A percentile compares a stretch with the other conserved stretches of the same genome.
These are phyloP conservation scores for Prosopocoilus inquinatus DNA, from an alignment of 2,888 invertebrate species.

Conservation along the genomic window DNA sequence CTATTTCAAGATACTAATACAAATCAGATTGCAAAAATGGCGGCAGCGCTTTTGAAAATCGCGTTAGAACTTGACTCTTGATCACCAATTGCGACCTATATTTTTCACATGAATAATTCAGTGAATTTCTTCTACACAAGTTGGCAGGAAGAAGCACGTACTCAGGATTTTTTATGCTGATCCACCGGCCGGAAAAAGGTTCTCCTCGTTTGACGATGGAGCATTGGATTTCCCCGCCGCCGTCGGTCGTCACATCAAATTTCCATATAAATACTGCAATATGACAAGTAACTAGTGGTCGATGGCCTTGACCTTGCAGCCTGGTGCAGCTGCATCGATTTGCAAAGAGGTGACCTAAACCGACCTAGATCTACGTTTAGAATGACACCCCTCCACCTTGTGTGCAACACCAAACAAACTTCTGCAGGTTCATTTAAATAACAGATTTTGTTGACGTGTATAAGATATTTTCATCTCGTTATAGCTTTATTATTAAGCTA, in stretches of 20 bases:
- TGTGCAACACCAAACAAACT: constrained; percentile 13
- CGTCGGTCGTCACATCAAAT: constrained; percentile 15
- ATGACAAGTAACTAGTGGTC: constrained; percentile 23
- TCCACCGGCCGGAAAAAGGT: no score
- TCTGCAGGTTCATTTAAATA: background rate
- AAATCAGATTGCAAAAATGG: no score
- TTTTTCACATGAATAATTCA: no score
- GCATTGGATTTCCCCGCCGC: background rate
- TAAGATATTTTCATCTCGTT: background rate
- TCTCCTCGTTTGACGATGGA: background rate
- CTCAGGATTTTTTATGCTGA: no score
- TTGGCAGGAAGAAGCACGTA: no score
- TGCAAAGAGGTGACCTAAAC: constrained; percentile 40
- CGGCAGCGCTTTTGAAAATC: no score
- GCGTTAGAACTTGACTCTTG: no score
- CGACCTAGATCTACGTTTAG: constrained; percentile 17
- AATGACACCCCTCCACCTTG: background rate
- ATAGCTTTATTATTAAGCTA: background rate
- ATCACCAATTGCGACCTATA: no score
- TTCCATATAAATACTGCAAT: constrained; percentile 24
- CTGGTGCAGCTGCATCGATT: constrained; percentile 46
- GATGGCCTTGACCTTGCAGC: constrained; percentile 42
- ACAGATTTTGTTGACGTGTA: background rate
- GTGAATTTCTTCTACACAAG: no score
- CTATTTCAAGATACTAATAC: no score